phyloP scores from a whole-genome alignment of 1,140 invertebrate genomes.

The Planococcus citri region DNA sequence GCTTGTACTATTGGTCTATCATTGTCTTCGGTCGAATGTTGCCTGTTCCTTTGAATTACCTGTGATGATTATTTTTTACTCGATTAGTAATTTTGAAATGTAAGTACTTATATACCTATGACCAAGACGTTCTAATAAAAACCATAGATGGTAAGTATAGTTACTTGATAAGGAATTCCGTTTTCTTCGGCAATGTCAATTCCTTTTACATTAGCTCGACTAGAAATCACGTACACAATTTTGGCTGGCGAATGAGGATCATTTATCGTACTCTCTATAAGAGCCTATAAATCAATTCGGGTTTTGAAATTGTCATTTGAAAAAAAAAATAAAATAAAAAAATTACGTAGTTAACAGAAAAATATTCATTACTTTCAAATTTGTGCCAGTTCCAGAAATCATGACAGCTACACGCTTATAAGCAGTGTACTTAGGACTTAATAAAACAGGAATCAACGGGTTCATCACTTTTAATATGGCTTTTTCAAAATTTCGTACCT shows the following conservation, averaged over 20 bases:
- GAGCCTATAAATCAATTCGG: constrained; percentile 48
- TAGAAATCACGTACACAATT: constrained; percentile 81
- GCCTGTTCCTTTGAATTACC: no score
- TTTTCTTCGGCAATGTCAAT: constrained; percentile 36
- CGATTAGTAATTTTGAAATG: no score
- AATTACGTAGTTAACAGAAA: no score
- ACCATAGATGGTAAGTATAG: neutral
- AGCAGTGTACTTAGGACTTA: constrained; percentile 28
- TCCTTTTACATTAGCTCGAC: constrained; percentile 64
- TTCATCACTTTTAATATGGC: constrained; percentile 45
- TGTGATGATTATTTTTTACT: no score
- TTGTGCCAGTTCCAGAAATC: constrained; percentile 70
- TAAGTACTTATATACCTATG: no score
- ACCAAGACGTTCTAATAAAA: no score
- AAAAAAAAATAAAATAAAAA: no score
- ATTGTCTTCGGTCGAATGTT: no score
- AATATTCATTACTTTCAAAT: constrained; percentile 37
- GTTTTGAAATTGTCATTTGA: no score
- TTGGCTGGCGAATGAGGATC: constrained; percentile 55
- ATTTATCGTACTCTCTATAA: constrained; percentile 64
- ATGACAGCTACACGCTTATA: constrained; percentile 63
- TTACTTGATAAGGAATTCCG: neutral
- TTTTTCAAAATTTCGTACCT: no score
- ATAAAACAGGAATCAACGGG: constrained; percentile 36
- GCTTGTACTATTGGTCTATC: constrained; percentile 48